A percentile compares a stretch with the other conserved stretches of the same genome.
These are phyloP conservation scores for Perca schrenkii DNA, from an alignment of 2,113 vertebrate species.

Conservation along the genomic window DNA sequence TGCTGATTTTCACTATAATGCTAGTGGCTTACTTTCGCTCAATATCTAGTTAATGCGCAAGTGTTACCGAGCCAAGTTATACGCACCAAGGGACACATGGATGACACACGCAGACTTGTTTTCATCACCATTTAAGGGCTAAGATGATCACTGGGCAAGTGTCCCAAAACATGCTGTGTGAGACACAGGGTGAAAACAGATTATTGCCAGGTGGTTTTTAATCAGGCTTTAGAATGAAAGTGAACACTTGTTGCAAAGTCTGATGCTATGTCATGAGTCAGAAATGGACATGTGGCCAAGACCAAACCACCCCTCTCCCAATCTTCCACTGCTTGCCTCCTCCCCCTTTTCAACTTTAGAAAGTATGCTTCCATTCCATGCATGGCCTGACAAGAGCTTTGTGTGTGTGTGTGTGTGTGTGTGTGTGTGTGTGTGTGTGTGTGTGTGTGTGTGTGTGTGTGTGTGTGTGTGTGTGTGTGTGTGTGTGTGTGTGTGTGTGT, in stretches of 20 bases:
- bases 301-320: neutral
- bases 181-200: conserved; percentile 43
- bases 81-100: neutral
- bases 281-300: conserved; percentile 82
- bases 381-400: conserved; percentile 77
- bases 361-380: conserved; percentile 63
- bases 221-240: conserved; percentile 63
- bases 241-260: conserved; percentile 51
- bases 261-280: conserved; percentile 66
- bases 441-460: conserved; percentile 64
- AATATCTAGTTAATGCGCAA: neutral
- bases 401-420: conserved; percentile 67
- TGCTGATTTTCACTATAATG: neutral
- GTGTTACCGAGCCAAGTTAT: neutral
- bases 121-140: conserved; percentile 41
- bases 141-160: conserved; percentile 49
- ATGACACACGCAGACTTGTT: conserved; percentile 27
- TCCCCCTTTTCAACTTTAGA: conserved; percentile 5
- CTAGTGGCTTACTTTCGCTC: neutral
- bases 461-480: conserved; percentile 57
- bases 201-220: conserved; percentile 71
- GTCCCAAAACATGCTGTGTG: conserved; percentile 48
- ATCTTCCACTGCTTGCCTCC: conserved; percentile 29
- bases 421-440: conserved; percentile 61
- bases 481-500: conserved; percentile 50